A percentile compares a stretch with the other conserved stretches of the same genome.
Conservation (phyloP, 1,140 invertebrate genomes). For the Olivierus martensii region DNA sequence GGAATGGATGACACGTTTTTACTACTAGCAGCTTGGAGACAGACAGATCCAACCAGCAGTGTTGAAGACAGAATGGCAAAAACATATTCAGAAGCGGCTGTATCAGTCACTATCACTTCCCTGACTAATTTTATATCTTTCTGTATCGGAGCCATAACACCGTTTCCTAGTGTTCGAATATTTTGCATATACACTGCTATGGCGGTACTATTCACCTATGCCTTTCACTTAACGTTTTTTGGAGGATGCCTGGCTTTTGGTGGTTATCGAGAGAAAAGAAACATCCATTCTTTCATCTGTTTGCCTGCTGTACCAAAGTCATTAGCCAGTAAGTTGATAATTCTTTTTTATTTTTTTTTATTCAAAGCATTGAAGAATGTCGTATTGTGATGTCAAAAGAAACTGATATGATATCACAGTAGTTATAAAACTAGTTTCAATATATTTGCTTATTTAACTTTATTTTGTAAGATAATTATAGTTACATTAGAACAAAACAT, state of each 20-base stretch:
- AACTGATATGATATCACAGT: too few species aligned
- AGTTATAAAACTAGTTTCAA: too few species aligned
- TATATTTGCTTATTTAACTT: too few species aligned
- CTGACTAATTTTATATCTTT: slow-evolving; percentile 36
- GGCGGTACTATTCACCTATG: slow-evolving; percentile 80
- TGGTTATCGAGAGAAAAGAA: slow-evolving; percentile 73
- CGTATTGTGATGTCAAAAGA: too few species aligned
- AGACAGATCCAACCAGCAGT: slow-evolving; percentile 33
- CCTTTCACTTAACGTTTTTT: slow-evolving; percentile 93
- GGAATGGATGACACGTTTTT: slow-evolving; percentile 35
- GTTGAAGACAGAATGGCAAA: slow-evolving; percentile 29
- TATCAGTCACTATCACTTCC: slow-evolving; percentile 35
- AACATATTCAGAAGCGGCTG: slow-evolving; percentile 35
- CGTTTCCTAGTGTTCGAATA: slow-evolving; percentile 87
- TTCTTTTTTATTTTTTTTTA: too few species aligned
- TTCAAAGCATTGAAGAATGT: too few species aligned
- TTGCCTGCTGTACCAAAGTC: slow-evolving; percentile 29
- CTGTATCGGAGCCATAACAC: slow-evolving; percentile 59
- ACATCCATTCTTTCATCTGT: slow-evolving; percentile 65
- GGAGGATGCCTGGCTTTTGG: slow-evolving; percentile 77
- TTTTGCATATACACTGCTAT: slow-evolving; percentile 93
- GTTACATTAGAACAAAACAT: too few species aligned
- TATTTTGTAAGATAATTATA: too few species aligned
- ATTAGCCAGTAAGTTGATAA: slow-evolving; percentile 45
- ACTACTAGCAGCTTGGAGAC: slow-evolving; percentile 32